phyloP scores from a whole-genome alignment of 2,797 vertebrate genomes.

The Pipistrellus nathusii region DNA sequence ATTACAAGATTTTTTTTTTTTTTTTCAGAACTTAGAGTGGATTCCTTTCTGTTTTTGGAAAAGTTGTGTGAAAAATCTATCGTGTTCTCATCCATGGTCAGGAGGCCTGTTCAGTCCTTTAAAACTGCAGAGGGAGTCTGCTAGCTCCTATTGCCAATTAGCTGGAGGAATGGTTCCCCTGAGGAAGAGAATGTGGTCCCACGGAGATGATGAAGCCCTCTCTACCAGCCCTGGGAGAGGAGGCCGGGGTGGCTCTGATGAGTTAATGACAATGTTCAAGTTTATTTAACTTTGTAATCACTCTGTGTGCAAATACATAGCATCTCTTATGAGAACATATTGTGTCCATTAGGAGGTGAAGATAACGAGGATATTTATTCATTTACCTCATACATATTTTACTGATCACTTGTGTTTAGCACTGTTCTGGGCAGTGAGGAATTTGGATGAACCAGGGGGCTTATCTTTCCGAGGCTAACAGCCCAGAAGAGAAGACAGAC shows the following conservation, averaged over 20 bases:
- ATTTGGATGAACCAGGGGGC: background rate
- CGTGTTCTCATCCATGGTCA: constrained; percentile 7
- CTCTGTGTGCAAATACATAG: background rate
- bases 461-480: background rate
- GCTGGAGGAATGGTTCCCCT: background rate
- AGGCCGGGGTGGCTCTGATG: background rate
- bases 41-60: constrained; percentile 76
- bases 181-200: constrained; percentile 31
- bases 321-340: background rate
- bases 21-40: constrained; percentile 51
- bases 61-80: constrained; percentile 83
- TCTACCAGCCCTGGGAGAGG: background rate
- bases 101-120: constrained; percentile 49
- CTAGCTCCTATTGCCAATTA: constrained; percentile 65
- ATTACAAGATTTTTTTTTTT: constrained; percentile 65
- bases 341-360: background rate
- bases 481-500: background rate
- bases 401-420: background rate
- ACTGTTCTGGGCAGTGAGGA: background rate
- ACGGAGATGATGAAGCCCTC: background rate
- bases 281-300: constrained; percentile 23
- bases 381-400: background rate
- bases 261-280: background rate
- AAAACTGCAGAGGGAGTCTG: background rate
- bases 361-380: background rate